A percentile compares a stretch with the other conserved stretches of the same genome.
Evolutionary conservation across 2,888 invertebrate genomes (phyloP).

Genomic region (Sepioteuthis lessoniana): DNA sequence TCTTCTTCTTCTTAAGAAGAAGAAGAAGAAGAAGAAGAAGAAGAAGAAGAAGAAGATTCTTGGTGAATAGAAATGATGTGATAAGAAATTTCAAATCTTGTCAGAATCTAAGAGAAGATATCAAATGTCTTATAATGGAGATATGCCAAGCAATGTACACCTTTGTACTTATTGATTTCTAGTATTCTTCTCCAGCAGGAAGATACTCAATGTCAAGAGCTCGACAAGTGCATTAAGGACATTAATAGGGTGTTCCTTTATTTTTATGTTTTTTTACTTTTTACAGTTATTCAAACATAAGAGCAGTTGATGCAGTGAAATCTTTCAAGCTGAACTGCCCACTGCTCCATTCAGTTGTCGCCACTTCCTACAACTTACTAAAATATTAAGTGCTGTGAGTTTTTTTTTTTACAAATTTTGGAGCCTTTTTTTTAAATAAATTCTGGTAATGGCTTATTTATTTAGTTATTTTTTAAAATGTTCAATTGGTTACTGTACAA

Average conservation of each 20-base stretch:
- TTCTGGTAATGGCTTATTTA: too few relatives aligned
- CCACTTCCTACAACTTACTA: background rate
- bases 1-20: too few relatives aligned
- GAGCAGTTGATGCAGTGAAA: background rate
- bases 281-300: background rate
- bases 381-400: background rate
- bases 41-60: too few relatives aligned
- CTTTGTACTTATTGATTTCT: background rate
- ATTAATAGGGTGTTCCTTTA: background rate
- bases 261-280: background rate
- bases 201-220: background rate
- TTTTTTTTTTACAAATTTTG: too few relatives aligned
- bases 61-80: background rate
- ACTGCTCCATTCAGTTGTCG: background rate
- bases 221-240: slow-evolving; percentile 19
- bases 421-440: too few relatives aligned
- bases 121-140: slow-evolving; percentile 1
- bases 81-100: background rate
- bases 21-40: too few relatives aligned
- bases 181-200: background rate
- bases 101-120: background rate
- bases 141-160: background rate
- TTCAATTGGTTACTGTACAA: too few relatives aligned
- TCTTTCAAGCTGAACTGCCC: slow-evolving; percentile 33
- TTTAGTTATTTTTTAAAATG: too few relatives aligned